Base-by-base conservation (phyloP, 2,888 invertebrate species). In the Xestoiulus laeticollis region DNA sequence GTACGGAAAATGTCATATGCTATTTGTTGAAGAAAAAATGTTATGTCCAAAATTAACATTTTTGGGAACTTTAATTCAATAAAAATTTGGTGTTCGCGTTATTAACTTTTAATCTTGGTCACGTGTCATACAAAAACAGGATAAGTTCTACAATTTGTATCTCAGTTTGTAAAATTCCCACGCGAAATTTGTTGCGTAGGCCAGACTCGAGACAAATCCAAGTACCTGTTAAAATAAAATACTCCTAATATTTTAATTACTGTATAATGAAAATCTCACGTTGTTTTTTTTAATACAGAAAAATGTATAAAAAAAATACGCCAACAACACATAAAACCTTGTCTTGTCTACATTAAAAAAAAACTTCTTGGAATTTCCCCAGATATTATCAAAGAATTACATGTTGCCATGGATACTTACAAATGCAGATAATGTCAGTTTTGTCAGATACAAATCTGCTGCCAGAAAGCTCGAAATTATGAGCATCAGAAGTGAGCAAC, bases 151-250 rank as follows among this genome's bases (percentile, higher is more conserved):
- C 53, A n/a, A 19, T n/a, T n/a, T n/a, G 16, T 53, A n/a, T 59
- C n/a, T 59, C n/a, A 59, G 19, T n/a, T 59, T n/a, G 53, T 59
- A 59, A n/a, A 59, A n/a, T 59, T 59, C n/a, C 53, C 53, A 59
- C 19, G n/a, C 53, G 6, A 59, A n/a, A n/a, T 59, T 59, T 1
- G 53, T n/a, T n/a, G 53, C 53, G 4, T 59, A 59, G n/a, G 53
- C n/a, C 53, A 59, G n/a, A n/a, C 53, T 59, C n/a, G 53, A 59
- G n/a, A 59, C 53, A n/a, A 59, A 59, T n/a, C 53, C 53, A n/a
- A 59, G n/a, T 59, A 59, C n/a, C 53, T 59, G 53, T 59, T 59
- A 6, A n/a, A 59, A 59, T 19, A 59, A 59, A 59, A 59, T 38
- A 38, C 8, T 38, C 38, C 0, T 8, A 38, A 8, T 1, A 5